Conservation (phyloP, 2,113 vertebrate species). For the Rhea pennata region DNA sequence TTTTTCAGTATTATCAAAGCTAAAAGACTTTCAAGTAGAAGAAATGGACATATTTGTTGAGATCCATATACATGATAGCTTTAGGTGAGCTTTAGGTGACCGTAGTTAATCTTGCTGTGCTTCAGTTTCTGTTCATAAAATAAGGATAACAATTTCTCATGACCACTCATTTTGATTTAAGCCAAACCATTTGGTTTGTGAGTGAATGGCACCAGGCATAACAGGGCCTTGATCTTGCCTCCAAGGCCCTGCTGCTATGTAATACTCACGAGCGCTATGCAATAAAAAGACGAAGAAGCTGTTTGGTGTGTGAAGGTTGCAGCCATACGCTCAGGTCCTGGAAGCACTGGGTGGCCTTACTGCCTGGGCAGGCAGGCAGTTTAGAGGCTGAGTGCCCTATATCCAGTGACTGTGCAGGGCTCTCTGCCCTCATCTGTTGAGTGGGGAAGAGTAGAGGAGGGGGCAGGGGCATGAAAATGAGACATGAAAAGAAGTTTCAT, state of each 20-base stretch:
- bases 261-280: not conserved
- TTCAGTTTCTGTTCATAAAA: not conserved
- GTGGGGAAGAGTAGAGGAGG: not conserved
- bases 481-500: not conserved
- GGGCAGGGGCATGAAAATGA: too few relatives aligned
- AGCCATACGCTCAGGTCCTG: not conserved
- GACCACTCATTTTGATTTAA: not conserved
- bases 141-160: not conserved
- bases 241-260: not conserved
- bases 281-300: not conserved
- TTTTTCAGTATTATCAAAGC: not conserved
- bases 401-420: not conserved
- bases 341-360: not conserved
- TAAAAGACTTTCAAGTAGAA: not conserved
- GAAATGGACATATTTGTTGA: not conserved
- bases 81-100: not conserved
- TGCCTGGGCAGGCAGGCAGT: not conserved
- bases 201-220: not conserved
- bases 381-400: not conserved
- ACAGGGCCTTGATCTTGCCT: not conserved
- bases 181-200: not conserved
- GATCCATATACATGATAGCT: too few relatives aligned
- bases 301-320: not conserved
- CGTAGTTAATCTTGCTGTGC: not conserved
- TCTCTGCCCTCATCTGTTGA: not conserved